A percentile compares a stretch with the other conserved stretches of the same genome.
These are phyloP conservation scores for Dasyprocta punctata DNA, from an alignment of 2,113 vertebrate species.

Conservation along the genomic window DNA sequence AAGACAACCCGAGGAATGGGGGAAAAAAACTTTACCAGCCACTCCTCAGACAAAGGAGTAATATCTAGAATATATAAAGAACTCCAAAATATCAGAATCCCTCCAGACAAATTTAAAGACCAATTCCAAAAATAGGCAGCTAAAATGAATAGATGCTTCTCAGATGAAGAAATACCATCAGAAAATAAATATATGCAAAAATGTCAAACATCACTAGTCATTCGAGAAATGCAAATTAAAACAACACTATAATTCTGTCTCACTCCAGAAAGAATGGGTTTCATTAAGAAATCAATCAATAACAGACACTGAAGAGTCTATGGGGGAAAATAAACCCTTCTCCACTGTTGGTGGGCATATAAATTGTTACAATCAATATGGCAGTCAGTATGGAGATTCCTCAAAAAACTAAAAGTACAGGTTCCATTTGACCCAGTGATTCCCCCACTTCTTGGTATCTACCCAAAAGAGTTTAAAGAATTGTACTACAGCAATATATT, in stretches of 20 bases:
- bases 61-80: not conserved
- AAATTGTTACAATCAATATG: not conserved
- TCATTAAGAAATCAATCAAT: not conserved
- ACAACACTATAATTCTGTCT: not conserved
- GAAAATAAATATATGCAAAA: not conserved
- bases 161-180: not conserved
- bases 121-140: not conserved
- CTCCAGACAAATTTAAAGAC: not conserved
- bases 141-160: not conserved
- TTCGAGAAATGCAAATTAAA: not conserved
- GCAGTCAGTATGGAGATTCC: not conserved
- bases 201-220: not conserved
- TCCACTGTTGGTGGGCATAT: not conserved
- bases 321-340: not conserved
- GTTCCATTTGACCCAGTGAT: not conserved
- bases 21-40: not conserved
- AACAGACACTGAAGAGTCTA: not conserved
- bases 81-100: not conserved
- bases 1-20: not conserved
- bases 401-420: not conserved
- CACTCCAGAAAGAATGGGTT: not conserved
- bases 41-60: not conserved
- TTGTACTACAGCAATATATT: not conserved
- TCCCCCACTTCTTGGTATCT: not conserved
- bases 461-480: not conserved